These are phyloP conservation scores for Cacajao melanocephalus DNA, from an alignment of 2,797 vertebrate species.

Conservation along the genomic window DNA sequence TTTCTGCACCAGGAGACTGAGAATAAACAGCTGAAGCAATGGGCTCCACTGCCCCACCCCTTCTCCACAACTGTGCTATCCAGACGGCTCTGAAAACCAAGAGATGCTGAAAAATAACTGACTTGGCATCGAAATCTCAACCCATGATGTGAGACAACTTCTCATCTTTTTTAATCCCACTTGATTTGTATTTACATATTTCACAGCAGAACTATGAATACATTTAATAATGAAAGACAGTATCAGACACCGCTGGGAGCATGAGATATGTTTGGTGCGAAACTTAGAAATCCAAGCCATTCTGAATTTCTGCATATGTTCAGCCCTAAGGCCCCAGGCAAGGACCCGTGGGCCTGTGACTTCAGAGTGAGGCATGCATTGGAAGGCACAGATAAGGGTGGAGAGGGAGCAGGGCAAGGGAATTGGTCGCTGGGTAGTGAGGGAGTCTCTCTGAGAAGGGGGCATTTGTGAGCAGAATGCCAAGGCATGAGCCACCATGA, in stretches of 20 bases:
- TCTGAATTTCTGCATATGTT: not conserved
- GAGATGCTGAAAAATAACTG: not conserved
- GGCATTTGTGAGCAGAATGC: not conserved
- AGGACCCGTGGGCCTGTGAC: too few relatives aligned
- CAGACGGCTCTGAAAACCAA: not conserved
- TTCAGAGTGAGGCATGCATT: not conserved
- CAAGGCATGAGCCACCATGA: not conserved
- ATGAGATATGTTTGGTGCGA: too few relatives aligned
- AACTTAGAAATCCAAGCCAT: not conserved
- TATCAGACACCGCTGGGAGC: not conserved
- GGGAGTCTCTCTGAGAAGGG: not conserved
- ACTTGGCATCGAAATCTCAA: not conserved
- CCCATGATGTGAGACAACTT: not conserved
- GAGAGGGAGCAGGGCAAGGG: not conserved
- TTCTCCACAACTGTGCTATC: not conserved
- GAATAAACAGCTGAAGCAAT: fast-evolving
- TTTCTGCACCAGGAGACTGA: not conserved
- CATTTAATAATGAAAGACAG: fast-evolving
- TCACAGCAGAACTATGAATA: not conserved
- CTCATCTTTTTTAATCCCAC: not conserved
- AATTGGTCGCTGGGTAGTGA: fast-evolving
- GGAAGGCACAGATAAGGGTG: not conserved
- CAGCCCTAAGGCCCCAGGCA: not conserved
- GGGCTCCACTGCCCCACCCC: not conserved
- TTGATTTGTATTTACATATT: not conserved